Evolutionary conservation across 2,113 vertebrate genomes (phyloP).

Genomic region (Marmota monax): DNA sequence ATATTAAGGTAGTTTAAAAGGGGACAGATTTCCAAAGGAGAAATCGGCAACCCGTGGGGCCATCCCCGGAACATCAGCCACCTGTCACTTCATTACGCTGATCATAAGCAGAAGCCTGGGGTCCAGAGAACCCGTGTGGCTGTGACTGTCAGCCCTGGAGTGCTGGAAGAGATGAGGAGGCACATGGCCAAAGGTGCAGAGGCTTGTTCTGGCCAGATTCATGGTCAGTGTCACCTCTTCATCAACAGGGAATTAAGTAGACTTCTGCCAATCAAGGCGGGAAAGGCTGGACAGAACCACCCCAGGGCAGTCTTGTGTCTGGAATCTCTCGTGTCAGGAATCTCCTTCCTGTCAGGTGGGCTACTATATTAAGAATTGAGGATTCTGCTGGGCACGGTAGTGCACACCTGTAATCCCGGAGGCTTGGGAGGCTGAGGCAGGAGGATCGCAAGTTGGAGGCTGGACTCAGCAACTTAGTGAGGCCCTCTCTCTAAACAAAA

Average conservation of each 20-base stretch:
- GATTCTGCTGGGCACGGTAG: conserved; percentile 38
- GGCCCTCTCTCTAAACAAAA: no score
- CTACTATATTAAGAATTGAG: conserved; percentile 72
- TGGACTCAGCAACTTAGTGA: no score
- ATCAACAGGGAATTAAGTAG: neutral
- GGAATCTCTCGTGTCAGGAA: neutral
- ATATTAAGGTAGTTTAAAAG: neutral
- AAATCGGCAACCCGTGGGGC: rapidly evolving
- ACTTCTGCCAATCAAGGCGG: neutral
- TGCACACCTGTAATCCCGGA: no score
- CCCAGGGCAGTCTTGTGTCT: neutral
- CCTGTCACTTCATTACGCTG: rapidly evolving
- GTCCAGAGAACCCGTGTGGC: rapidly evolving
- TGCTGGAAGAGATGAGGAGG: neutral
- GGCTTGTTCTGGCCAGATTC: neutral
- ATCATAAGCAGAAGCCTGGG: rapidly evolving
- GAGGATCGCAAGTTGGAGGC: no score
- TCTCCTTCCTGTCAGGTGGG: conserved; percentile 28
- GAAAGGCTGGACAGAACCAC: neutral
- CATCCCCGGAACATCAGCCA: neutral
- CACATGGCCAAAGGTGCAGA: neutral
- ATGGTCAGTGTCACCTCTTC: neutral
- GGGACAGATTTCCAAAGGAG: neutral
- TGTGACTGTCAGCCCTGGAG: neutral
- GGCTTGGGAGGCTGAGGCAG: no score